A percentile compares a stretch with the other conserved stretches of the same genome.
Evolutionary conservation across 2,888 invertebrate genomes (phyloP).

Genomic region (Lordiphosa fenestrarum): DNA sequence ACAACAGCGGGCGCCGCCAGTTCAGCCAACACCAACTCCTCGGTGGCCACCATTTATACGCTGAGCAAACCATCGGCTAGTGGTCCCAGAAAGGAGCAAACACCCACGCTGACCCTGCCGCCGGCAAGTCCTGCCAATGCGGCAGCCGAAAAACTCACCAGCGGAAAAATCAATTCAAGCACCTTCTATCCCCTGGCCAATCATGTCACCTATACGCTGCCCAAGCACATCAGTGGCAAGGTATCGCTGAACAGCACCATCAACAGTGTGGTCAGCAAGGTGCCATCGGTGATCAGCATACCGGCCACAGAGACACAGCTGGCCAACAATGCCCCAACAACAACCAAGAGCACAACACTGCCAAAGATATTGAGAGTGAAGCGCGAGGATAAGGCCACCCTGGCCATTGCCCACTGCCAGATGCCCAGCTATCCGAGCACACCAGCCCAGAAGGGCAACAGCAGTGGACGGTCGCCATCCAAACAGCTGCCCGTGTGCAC

Average conservation of each 20-base stretch:
- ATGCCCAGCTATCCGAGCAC: slow-evolving; percentile 73
- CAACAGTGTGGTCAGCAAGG: slow-evolving; percentile 80
- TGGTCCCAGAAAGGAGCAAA: slow-evolving; percentile 55
- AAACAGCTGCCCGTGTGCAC: slow-evolving; percentile 80
- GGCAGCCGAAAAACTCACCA: slow-evolving; percentile 44
- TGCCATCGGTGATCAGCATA: slow-evolving; percentile 80
- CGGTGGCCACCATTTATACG: slow-evolving; percentile 75
- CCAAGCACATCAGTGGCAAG: slow-evolving; percentile 79
- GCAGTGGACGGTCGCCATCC: slow-evolving; percentile 46
- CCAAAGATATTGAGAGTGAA: slow-evolving; percentile 77
- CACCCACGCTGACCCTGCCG: slow-evolving; percentile 77
- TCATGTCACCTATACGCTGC: slow-evolving; percentile 79
- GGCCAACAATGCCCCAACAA: slow-evolving; percentile 11
- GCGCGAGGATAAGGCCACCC: slow-evolving; percentile 33
- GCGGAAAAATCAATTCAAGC: slow-evolving; percentile 78
- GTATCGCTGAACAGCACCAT: slow-evolving; percentile 79
- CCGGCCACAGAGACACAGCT: slow-evolving; percentile 56
- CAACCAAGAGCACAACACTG: slow-evolving; percentile 73
- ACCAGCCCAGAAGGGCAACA: slow-evolving; percentile 16
- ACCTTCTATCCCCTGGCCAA: slow-evolving; percentile 80
- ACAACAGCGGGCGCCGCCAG: slow-evolving; percentile 34
- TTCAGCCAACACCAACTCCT: slow-evolving; percentile 46
- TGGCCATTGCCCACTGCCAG: slow-evolving; percentile 65
- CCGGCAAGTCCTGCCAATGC: slow-evolving; percentile 57
- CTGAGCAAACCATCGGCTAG: slow-evolving; percentile 62